phyloP scores from a whole-genome alignment of 2,797 vertebrate genomes.

The Amniataba percoides region DNA sequence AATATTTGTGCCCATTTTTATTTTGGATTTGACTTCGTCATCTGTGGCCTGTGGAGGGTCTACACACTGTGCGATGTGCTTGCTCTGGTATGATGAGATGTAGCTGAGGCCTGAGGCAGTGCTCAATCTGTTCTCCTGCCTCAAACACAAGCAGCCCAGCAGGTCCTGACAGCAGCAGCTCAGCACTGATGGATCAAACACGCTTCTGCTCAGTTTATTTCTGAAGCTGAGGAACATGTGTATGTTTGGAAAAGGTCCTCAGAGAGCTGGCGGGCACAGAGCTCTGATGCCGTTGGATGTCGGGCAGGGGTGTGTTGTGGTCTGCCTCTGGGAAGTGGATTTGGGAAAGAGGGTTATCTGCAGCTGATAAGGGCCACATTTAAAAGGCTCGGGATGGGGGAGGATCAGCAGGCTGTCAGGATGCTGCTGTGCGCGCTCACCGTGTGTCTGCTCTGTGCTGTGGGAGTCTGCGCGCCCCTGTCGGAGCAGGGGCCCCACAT shows the following conservation, averaged over 20 bases:
- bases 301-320: slow-evolving; percentile 82
- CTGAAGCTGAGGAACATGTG: too few species aligned
- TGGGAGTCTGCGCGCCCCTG: slow-evolving; percentile 77
- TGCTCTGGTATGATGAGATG: too few species aligned
- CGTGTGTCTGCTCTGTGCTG: slow-evolving; percentile 67
- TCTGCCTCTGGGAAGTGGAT: slow-evolving; percentile 81
- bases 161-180: too few species aligned
- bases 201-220: too few species aligned
- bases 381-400: slow-evolving; percentile 87
- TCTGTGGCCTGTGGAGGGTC: background rate
- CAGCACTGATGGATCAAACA: too few species aligned
- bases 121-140: too few species aligned
- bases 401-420: too few species aligned
- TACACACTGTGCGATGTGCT: too few species aligned
- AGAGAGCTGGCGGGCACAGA: background rate
- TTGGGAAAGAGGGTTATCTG: slow-evolving; percentile 85
- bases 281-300: slow-evolving; percentile 75
- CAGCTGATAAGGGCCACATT: slow-evolving; percentile 87
- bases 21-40: background rate
- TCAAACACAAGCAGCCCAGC: too few species aligned
- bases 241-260: background rate
- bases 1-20: too few species aligned
- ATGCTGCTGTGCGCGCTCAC: slow-evolving; percentile 54
- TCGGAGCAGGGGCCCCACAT: slow-evolving; percentile 88
- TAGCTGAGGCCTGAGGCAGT: too few species aligned